phyloP scores from a whole-genome alignment of 2,888 invertebrate genomes.

The Himalopsyche anomala region DNA sequence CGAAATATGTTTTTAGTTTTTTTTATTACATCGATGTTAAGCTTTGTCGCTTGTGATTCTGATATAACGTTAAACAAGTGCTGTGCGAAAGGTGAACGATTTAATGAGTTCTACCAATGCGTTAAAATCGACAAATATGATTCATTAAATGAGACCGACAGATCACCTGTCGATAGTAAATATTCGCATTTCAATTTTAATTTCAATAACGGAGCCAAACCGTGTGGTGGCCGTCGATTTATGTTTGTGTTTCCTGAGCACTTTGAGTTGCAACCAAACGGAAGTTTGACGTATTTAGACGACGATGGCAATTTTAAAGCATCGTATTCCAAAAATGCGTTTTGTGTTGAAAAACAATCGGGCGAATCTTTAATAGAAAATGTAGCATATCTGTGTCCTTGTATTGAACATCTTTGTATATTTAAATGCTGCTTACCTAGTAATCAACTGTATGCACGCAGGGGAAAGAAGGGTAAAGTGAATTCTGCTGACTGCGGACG shows the following conservation, averaged over 20 bases:
- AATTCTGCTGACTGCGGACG: slow-evolving; percentile 47
- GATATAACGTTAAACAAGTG: slow-evolving; percentile 59
- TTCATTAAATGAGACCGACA: background rate
- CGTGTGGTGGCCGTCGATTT: slow-evolving; percentile 49
- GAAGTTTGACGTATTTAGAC: slow-evolving; percentile 50
- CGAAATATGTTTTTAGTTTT: background rate
- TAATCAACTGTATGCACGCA: slow-evolving; percentile 47
- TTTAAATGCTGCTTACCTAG: slow-evolving; percentile 56
- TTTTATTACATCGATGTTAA: background rate
- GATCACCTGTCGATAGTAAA: slow-evolving; percentile 48
- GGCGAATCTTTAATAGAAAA: background rate
- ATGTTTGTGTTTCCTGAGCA: slow-evolving; percentile 36
- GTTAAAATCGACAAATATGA: background rate
- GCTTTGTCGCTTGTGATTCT: background rate
- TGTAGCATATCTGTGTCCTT: slow-evolving; percentile 59
- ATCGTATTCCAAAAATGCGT: slow-evolving; percentile 49
- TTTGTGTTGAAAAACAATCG: slow-evolving; percentile 58
- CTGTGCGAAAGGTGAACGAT: slow-evolving; percentile 54
- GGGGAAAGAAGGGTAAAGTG: background rate
- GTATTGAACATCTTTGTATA: slow-evolving; percentile 60
- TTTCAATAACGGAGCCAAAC: slow-evolving; percentile 47
- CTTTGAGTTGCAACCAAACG: slow-evolving; percentile 52
- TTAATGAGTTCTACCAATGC: slow-evolving; percentile 52
- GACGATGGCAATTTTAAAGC: slow-evolving; percentile 43
- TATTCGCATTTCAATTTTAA: slow-evolving; percentile 53